phyloP scores from a whole-genome alignment of 2,113 vertebrate genomes.

The Martes martes region DNA sequence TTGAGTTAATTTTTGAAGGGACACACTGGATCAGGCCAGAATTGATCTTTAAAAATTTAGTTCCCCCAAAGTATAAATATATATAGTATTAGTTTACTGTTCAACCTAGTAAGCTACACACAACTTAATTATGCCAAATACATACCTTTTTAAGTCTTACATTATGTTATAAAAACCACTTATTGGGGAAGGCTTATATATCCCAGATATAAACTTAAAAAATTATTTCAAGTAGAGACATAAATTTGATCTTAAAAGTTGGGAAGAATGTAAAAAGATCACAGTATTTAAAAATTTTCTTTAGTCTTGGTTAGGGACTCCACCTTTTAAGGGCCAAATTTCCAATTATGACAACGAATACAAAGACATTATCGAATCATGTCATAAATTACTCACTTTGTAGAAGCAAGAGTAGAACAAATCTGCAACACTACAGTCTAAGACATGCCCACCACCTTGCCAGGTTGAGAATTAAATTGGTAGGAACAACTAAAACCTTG shows the following conservation, averaged over 20 bases:
- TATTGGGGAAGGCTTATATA: background rate
- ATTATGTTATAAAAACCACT: background rate
- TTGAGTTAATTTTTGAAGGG: conserved; percentile 37
- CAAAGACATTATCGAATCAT: background rate
- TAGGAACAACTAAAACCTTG: conserved; percentile 52
- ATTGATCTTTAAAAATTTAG: background rate
- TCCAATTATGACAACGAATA: background rate
- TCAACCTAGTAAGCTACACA: background rate
- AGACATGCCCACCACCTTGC: background rate
- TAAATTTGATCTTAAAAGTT: conserved; percentile 5
- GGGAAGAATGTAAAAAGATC: conserved; percentile 1
- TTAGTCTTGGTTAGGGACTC: background rate
- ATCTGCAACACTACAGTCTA: background rate
- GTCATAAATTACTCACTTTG: conserved; percentile 16
- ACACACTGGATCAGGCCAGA: background rate
- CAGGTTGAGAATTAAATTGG: background rate
- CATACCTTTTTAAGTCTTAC: conserved; percentile 18
- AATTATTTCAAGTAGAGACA: background rate
- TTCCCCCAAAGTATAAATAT: background rate
- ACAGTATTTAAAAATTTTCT: conserved; percentile 15
- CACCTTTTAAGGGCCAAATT: conserved; percentile 29
- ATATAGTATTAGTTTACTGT: conserved; percentile 18
- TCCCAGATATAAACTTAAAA: conserved; percentile 32
- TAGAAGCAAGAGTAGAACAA: background rate
- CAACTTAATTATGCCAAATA: background rate